A percentile compares a stretch with the other conserved stretches of the same genome.
Conservation (phyloP, 2,113 vertebrate species). For the Bambusicola thoracicus region DNA sequence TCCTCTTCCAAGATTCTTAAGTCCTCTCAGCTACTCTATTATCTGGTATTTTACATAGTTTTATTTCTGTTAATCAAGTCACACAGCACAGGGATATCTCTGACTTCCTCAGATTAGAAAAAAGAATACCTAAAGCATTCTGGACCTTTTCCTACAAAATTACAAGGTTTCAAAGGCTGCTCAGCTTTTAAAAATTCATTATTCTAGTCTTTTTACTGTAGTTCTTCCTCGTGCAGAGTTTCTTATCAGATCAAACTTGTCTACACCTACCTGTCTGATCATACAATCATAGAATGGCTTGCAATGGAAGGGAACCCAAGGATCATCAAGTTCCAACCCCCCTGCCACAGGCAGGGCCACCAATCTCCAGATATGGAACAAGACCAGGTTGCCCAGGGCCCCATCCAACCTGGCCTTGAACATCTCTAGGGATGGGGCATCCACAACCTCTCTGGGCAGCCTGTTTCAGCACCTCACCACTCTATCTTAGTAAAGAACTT, state of each 20-base stretch:
- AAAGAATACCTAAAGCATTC: not conserved
- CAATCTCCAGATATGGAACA: no score
- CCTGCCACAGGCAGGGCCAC: no score
- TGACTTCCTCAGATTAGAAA: not conserved
- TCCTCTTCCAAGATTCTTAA: no score
- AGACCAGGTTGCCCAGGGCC: no score
- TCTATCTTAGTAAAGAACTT: no score
- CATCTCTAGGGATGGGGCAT: no score
- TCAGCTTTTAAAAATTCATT: not conserved
- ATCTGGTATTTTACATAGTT: not conserved
- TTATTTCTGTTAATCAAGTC: not conserved
- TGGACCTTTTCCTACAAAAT: not conserved
- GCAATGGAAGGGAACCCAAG: no score
- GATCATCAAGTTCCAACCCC: no score
- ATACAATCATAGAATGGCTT: no score
- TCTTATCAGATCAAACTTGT: not conserved
- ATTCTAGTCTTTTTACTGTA: not conserved
- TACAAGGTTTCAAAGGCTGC: not conserved
- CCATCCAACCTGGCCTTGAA: no score
- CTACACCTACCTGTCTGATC: not conserved
- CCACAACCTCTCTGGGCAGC: no score
- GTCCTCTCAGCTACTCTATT: not conserved
- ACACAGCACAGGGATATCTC: not conserved
- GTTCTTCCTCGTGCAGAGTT: not conserved
- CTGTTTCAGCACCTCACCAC: no score